Evolutionary conservation across 2,113 vertebrate species (phyloP), one percentile per base, ranked within the genome.

Genomic region (Leptocoma aspasia): DNA sequence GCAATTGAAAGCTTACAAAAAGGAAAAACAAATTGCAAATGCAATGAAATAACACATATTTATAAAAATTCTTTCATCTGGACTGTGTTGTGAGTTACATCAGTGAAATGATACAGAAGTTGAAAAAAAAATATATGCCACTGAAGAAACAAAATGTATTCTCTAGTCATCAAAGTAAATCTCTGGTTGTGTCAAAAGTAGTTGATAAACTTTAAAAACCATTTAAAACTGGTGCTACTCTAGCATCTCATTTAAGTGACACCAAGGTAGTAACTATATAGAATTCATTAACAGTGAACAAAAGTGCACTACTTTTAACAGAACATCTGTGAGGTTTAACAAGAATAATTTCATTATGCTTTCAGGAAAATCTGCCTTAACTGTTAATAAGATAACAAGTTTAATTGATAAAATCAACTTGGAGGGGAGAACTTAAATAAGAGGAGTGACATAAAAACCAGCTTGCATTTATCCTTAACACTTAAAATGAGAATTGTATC

Each of bases 331-430:
- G 81, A 95, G 18, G 15, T 92, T 97, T 96, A 97, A 31, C 76
- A 97, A 93, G 86, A 97, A 93, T 66, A 70, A 47, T 91, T 96
- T 86, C 71, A 88, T 76, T 95, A 77, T 11, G 20, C 69, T 94
- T 94, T 94, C 90, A 88, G 54, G 33, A 83, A 95, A 96, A 96
- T 78, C 60, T 92, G 44, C 91, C 35, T 64, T 77, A 96, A 96
- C 76, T 97, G 90, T 92, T 98, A 97, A 97, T 96, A 96, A 92
- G 91, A 95, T 97, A 94, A 96, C 94, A 96, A 96, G 69, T 96
- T 97, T 95, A 97, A 97, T 94, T 96, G 93, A 97, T 89, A 97
- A 97, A 97, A 95, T 94, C 68, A 94, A 88, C 37, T 50, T 89
- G 16, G 60, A 95, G 70, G 63, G 28, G 7, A 85, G 68, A 89